Conservation (phyloP, 37 sponge, comb jelly and placozoan genomes). For the Aphrocallistes beatrix region DNA sequence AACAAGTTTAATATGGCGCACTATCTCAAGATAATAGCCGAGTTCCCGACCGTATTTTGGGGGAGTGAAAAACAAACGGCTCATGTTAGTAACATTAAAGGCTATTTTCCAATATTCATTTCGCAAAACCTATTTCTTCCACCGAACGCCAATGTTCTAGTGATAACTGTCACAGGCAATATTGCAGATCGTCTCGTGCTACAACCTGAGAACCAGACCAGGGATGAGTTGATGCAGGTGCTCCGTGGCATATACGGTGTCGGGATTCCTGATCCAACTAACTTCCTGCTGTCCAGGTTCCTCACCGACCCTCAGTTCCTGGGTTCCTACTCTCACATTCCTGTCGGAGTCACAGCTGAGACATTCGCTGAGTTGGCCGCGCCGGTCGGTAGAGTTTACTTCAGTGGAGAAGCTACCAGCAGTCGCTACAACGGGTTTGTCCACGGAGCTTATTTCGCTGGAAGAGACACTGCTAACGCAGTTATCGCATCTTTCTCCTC, state of each 20-base stretch:
- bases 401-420: constrained; percentile 43
- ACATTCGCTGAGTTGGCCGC: not conserved
- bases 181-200: constrained; percentile 18
- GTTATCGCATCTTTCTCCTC: too few relatives aligned
- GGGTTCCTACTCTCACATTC: constrained; percentile 27
- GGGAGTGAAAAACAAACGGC: too few relatives aligned
- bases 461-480: constrained; percentile 27
- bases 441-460: constrained; percentile 50
- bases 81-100: too few relatives aligned
- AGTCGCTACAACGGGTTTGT: constrained; percentile 24
- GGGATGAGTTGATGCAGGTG: constrained; percentile 16
- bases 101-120: too few relatives aligned
- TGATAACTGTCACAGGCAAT: constrained; percentile 28
- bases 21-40: constrained; percentile 32
- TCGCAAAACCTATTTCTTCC: too few relatives aligned
- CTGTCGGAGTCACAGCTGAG: not conserved
- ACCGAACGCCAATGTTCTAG: constrained; percentile 20
- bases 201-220: constrained; percentile 23
- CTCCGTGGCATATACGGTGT: constrained; percentile 36
- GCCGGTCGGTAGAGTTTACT: constrained; percentile 34
- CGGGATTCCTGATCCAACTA: not conserved
- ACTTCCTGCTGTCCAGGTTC: constrained; percentile 38
- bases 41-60: constrained; percentile 32
- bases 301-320: constrained; percentile 28
- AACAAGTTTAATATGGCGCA: not conserved